These are phyloP conservation scores for Anolis apletophallus DNA, from an alignment of 2,797 vertebrate genomes.

Conservation along the genomic window DNA sequence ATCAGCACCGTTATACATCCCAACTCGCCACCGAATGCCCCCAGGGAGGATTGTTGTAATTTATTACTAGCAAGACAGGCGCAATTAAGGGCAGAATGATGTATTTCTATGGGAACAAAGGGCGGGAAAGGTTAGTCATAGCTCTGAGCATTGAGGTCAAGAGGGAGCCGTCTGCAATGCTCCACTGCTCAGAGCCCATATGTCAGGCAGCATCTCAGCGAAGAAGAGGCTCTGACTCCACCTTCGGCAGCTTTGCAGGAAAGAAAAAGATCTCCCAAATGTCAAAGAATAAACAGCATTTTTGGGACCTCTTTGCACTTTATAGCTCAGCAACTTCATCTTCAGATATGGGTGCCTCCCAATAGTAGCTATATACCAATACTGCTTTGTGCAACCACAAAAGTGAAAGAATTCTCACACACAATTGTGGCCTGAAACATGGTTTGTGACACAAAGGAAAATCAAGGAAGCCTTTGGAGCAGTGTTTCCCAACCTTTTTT, in stretches of 20 bases:
- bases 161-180: conserved; percentile 2
- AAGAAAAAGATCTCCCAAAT: not conserved
- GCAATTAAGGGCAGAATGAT: conserved; percentile 26
- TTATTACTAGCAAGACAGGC: conserved; percentile 18
- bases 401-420: not conserved
- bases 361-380: not conserved
- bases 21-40: not conserved
- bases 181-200: not conserved
- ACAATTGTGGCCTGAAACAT: not conserved
- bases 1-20: not conserved
- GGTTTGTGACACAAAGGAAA: not conserved
- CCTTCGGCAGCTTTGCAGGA: not conserved
- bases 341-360: not conserved
- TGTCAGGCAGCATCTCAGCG: not conserved
- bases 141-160: conserved; percentile 23
- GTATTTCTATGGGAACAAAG: conserved; percentile 27
- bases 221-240: not conserved
- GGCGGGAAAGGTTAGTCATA: conserved; percentile 26
- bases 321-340: not conserved
- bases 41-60: conserved; percentile 10
- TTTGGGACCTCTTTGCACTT: not conserved
- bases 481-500: too few relatives aligned
- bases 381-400: not conserved
- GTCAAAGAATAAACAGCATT: not conserved
- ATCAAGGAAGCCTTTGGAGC: too few relatives aligned